Conservation (phyloP, 2,113 vertebrate species). For the Neodontobutis hainanensis region DNA sequence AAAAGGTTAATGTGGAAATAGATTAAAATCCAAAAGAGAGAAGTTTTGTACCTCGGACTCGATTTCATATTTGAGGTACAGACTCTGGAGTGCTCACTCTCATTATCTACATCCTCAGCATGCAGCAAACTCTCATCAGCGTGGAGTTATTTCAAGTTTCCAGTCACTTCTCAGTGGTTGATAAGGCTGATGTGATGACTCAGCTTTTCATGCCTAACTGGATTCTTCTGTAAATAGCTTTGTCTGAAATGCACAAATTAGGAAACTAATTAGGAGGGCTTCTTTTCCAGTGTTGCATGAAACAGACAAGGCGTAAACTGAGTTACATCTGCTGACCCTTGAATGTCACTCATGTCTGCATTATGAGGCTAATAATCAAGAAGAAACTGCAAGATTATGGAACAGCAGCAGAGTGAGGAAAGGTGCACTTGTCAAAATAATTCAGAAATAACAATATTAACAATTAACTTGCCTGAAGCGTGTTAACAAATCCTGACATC, state of each 20-base stretch:
- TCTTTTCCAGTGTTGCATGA: slow-evolving; percentile 30
- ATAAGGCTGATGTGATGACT: slow-evolving; percentile 26
- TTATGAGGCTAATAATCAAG: background rate
- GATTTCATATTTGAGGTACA: slow-evolving; percentile 20
- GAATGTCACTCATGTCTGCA: background rate
- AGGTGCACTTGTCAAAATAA: too few relatives aligned
- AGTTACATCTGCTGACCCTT: slow-evolving; percentile 10
- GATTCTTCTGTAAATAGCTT: slow-evolving; percentile 28
- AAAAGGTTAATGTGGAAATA: slow-evolving; percentile 69
- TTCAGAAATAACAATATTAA: background rate
- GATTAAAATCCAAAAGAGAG: slow-evolving; percentile 64
- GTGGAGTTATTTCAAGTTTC: slow-evolving; percentile 3
- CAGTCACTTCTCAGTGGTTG: slow-evolving; percentile 4
- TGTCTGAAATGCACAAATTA: slow-evolving; percentile 24
- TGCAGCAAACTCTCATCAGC: slow-evolving; percentile 4
- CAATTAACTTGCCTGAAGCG: background rate
- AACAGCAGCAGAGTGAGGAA: too few relatives aligned
- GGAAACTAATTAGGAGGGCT: slow-evolving; percentile 27
- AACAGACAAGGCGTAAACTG: slow-evolving; percentile 10
- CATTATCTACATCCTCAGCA: background rate
- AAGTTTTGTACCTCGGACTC: slow-evolving; percentile 35
- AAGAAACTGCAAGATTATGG: background rate
- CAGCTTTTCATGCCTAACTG: slow-evolving; percentile 13
- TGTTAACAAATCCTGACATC: background rate
- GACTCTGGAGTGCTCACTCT: background rate